Conservation (phyloP, 2,888 invertebrate genomes). For the Pediacus dermestoides region DNA sequence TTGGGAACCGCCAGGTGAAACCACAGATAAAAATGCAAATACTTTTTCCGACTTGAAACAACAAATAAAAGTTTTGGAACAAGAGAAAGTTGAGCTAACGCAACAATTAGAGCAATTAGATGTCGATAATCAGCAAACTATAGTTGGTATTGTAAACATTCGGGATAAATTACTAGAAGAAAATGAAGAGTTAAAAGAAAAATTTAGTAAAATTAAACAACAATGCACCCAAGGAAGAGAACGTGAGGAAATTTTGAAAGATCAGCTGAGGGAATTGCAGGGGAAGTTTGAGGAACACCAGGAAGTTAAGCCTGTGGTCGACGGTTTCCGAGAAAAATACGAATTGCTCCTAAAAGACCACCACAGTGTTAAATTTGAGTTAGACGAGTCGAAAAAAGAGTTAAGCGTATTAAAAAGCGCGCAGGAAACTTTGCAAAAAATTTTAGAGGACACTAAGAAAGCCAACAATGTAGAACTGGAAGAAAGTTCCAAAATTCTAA, state of each 20-base stretch:
- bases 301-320: slow-evolving; percentile 35
- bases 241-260: slow-evolving; percentile 50
- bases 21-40: too few relatives aligned
- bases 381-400: slow-evolving; percentile 38
- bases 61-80: slow-evolving; percentile 37
- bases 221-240: slow-evolving; percentile 55
- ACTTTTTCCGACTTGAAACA: slow-evolving; percentile 37
- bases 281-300: slow-evolving; percentile 10
- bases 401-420: slow-evolving; percentile 33
- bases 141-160: slow-evolving; percentile 41
- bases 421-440: slow-evolving; percentile 28
- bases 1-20: too few relatives aligned
- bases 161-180: slow-evolving; percentile 44
- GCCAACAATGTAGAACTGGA: slow-evolving; percentile 38
- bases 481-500: slow-evolving; percentile 33
- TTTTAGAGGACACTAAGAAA: slow-evolving; percentile 35
- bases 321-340: slow-evolving; percentile 18
- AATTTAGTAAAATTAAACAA: slow-evolving; percentile 53
- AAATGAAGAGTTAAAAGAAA: slow-evolving; percentile 46
- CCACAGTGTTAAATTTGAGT: slow-evolving; percentile 25
- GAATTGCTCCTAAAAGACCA: slow-evolving; percentile 25
- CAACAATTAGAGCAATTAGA: slow-evolving; percentile 45
- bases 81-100: slow-evolving; percentile 41
- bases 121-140: slow-evolving; percentile 45
- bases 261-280: slow-evolving; percentile 49